phyloP scores from a whole-genome alignment of 2,888 invertebrate genomes.

The Tetheella fluctuosa region DNA sequence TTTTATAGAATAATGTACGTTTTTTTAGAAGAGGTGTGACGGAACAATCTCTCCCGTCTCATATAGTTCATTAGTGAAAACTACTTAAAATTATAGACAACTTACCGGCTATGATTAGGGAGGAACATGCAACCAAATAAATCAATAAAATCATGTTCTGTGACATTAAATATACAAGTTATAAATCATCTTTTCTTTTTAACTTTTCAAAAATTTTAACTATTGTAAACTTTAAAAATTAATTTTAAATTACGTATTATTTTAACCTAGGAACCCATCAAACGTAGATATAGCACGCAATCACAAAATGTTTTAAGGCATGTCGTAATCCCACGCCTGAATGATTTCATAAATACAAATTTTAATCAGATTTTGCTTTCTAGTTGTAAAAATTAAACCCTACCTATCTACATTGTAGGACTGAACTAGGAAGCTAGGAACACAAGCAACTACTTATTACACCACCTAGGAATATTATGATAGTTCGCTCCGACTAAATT shows the following conservation, averaged over 20 bases:
- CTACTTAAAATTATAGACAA: background rate
- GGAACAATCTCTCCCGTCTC: too few relatives aligned
- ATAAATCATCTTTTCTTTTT: background rate
- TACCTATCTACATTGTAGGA: too few relatives aligned
- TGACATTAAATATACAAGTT: background rate
- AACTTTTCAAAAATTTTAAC: background rate
- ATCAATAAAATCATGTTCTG: background rate
- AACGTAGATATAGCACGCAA: background rate
- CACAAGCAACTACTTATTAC: too few relatives aligned
- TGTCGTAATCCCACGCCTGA: background rate
- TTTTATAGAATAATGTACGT: too few relatives aligned
- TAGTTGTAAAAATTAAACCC: background rate
- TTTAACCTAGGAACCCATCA: background rate
- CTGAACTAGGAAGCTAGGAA: too few relatives aligned
- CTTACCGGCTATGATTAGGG: background rate
- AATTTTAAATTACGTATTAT: background rate
- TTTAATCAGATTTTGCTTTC: slow-evolving; percentile 1
- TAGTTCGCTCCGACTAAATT: too few relatives aligned
- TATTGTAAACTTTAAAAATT: background rate
- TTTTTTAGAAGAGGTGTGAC: too few relatives aligned
- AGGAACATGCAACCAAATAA: background rate
- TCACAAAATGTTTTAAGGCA: background rate
- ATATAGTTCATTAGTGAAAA: too few relatives aligned
- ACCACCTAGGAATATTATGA: too few relatives aligned
- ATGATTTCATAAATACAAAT: slow-evolving; percentile 4